Base-by-base conservation (phyloP, 1,140 invertebrate genomes). In the Planococcus citri region DNA sequence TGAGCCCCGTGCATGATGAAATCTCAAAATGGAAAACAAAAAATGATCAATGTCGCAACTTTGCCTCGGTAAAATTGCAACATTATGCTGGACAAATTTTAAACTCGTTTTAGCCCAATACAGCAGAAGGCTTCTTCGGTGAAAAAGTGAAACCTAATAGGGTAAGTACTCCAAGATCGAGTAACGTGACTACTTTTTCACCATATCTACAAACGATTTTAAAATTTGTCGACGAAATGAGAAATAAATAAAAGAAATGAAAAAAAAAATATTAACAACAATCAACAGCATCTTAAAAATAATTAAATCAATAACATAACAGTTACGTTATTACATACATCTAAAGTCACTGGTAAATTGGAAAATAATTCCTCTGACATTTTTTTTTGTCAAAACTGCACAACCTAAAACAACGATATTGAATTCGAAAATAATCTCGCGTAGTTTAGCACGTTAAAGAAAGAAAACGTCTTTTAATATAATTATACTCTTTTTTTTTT, bases 291-390 rank as follows among this genome's bases (percentile, higher is more conserved):
- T 27, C 60, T 64, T 64, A 64, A 24, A 27, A 64, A 25, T 64
- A 64, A 64, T 64, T 64, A 64, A 64, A 64, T 64, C 21, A 64
- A 64, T 64, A 64, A 64, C 9, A 64, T 64, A 64, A 64, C 60
- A 64, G 60, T 64, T 25, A 64, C 25, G 60, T 64, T 64, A 64
- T 25, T 24, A 64, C 21, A 27, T 64, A 64, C 22, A 64, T 64
- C 60, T 64, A 64, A 64, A 64, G 25, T 64, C 60, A 24, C 6
- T 22, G 12, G 22, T 24, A 64, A 24, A 24, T 6, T 6, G 22
- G 22, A 64, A 64, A 64, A 64, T 17, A 24, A 24, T 64, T 64
- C 60, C 60, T 25, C 25, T 27, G 60, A 64, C 21, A 64, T 64
- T 22, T n/a, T 58, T 58, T 24, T 64, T 64, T 25, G 60, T 64